Evolutionary conservation across 2,888 invertebrate genomes (phyloP), one percentile per base, ranked within the genome.

Genomic region (Rambutsinella grinnellia): DNA sequence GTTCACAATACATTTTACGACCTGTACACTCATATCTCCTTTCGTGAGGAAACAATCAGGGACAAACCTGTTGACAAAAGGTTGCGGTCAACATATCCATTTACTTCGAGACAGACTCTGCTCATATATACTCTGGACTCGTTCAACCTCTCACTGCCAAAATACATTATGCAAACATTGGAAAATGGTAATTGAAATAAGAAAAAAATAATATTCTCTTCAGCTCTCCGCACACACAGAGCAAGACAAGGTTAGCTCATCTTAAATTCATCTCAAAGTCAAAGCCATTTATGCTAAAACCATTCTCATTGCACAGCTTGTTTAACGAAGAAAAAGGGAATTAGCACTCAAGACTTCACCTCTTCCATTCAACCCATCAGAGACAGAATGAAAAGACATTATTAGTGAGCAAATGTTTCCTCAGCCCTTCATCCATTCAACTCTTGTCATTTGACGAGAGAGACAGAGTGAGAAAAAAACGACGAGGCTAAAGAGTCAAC

Each of bases 41-140:
- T 23, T 54, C 23, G 26, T 17, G 53, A 76, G 71, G 78, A 78
- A 78, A 78, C 78, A 80, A 79, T 79, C 74, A 71, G 69, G 70
- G 77, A 79, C 76, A 76, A 79, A 46, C 54, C 57, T 78, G 72
- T 72, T 72, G 72, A 78, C 72, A 72, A 78, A 78, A 78, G 78
- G 78, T 71, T 72, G 76, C 70, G 76, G 76, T 76, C 76, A 76
- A 66, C 49, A 70, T 65, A 19, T 54, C 65, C 72, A 74, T 74
- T 58, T 13, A n/a, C n/a, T n/a, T n/a, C n/a, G n/a, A n/a, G n/a
- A n/a, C n/a, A n/a, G n/a, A n/a, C n/a, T n/a, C n/a, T n/a, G n/a
- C n/a, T n/a, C n/a, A n/a, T n/a, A n/a, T n/a, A n/a, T n/a, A n/a
- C n/a, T 5, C 36, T 36, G 36, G 36, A 36, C 36, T 36, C 13